Conservation (phyloP, 2,113 vertebrate genomes). For the Calonectris borealis region DNA sequence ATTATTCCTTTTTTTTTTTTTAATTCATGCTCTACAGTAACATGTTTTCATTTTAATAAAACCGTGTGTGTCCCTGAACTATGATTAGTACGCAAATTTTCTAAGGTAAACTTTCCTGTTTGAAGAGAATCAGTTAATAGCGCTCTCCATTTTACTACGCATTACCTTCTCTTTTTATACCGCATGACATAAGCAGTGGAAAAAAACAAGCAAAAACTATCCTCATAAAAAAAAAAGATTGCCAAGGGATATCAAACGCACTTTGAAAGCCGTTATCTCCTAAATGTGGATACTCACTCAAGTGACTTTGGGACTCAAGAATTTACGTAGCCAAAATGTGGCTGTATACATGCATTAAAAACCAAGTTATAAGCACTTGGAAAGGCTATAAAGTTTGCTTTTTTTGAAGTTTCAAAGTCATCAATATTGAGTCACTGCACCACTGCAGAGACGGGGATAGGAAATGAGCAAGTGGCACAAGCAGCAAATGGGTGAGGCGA, state of each 20-base stretch:
- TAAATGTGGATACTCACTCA: background rate
- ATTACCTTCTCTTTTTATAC: background rate
- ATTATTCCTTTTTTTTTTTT: background rate
- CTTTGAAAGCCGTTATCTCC: background rate
- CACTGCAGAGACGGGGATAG: background rate
- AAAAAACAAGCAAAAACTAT: background rate
- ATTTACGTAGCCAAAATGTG: background rate
- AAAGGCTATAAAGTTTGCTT: background rate
- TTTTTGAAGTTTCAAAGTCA: background rate
- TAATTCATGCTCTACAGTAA: background rate
- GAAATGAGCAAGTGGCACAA: background rate
- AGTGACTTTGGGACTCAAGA: background rate
- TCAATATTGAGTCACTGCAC: background rate
- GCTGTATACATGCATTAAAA: background rate
- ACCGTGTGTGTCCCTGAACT: background rate
- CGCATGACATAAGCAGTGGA: background rate
- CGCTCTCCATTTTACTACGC: background rate
- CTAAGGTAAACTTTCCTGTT: background rate
- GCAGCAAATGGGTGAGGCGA: background rate
- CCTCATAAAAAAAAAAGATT: background rate
- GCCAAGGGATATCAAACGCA: background rate
- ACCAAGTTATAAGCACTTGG: background rate
- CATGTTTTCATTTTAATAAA: constrained; percentile 35
- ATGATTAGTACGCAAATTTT: background rate
- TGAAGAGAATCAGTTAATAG: background rate